phyloP scores from a whole-genome alignment of 1,140 invertebrate genomes.

The Magallana gigas region DNA sequence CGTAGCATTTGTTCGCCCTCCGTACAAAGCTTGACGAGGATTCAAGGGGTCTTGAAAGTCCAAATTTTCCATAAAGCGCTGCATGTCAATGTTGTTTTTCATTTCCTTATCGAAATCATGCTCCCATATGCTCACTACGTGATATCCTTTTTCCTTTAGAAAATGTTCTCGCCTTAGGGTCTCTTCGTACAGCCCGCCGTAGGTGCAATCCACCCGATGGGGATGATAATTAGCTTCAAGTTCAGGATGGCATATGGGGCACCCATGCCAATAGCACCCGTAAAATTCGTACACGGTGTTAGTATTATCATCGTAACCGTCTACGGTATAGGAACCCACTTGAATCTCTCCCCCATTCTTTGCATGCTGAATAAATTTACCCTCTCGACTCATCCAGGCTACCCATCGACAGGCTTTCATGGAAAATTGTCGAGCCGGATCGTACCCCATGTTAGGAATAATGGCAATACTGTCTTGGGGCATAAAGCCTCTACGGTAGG shows the following conservation, averaged over 20 bases:
- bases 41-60: too few relatives aligned
- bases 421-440: not conserved
- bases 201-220: not conserved
- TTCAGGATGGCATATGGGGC: conserved; percentile 49
- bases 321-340: conserved; percentile 6
- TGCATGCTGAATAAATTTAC: not conserved
- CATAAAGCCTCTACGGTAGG: not conserved
- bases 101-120: too few relatives aligned
- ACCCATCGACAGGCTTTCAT: not conserved
- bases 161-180: not conserved
- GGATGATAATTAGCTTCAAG: not conserved
- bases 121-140: not conserved
- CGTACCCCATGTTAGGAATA: not conserved
- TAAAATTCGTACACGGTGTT: conserved; percentile 56
- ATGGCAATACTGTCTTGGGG: not conserved
- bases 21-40: too few relatives aligned
- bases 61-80: too few relatives aligned
- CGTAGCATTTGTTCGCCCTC: conserved; percentile 42
- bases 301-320: not conserved
- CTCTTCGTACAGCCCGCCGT: not conserved
- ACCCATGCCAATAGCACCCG: conserved; percentile 60
- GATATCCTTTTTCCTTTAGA: not conserved
- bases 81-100: too few relatives aligned
- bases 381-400: not conserved
- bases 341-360: conserved; percentile 4